Evolutionary conservation across 2,888 invertebrate species (phyloP), one percentile per base, ranked within the genome.

Genomic region (Monoplex corrugatus): DNA sequence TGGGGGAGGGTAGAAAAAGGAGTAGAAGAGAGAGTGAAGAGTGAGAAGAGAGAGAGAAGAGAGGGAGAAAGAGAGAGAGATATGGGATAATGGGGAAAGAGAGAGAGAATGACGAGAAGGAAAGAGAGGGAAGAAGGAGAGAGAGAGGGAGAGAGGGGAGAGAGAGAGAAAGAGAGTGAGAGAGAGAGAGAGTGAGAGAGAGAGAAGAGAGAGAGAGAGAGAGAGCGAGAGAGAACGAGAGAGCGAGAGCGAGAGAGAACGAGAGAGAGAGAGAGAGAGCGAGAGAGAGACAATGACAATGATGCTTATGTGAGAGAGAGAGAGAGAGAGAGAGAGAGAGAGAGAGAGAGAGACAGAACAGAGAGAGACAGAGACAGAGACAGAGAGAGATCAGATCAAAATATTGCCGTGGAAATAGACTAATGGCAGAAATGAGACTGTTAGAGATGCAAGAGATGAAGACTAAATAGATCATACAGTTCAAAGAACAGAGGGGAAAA

Each of bases 281-380:
- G 32, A 72, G 72, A 72, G 8, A 72, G 72, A 68, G 68, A 68
- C 23, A 68, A n/a, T n/a, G n/a, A n/a, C n/a, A n/a, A n/a, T n/a
- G n/a, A n/a, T n/a, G n/a, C n/a, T n/a, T n/a, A n/a, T n/a, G n/a
- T n/a, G 68, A 68, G 68, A 68, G 23, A 68, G 68, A 68, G 13
- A 68, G 68, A 68, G 68, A 68, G 68, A 68, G 68, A 68, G 13
- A 68, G 68, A 68, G 68, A 68, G 68, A 68, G 68, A 68, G 68
- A 68, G 68, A 68, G 63, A 63, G 35, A 72, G 72, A 72, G 8
- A 72, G 32, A 23, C 13, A 32, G 72, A 72, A 72, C 72, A 72
- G 13, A 72, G 13, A 72, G 13, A 72, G 35, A 32, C 72, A 72
- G 13, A 23, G 8, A 72, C 10, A 72, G 13, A 35, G 72, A 72